Conservation (phyloP, 2,113 vertebrate species). For the Genyomyrus donnyi region DNA sequence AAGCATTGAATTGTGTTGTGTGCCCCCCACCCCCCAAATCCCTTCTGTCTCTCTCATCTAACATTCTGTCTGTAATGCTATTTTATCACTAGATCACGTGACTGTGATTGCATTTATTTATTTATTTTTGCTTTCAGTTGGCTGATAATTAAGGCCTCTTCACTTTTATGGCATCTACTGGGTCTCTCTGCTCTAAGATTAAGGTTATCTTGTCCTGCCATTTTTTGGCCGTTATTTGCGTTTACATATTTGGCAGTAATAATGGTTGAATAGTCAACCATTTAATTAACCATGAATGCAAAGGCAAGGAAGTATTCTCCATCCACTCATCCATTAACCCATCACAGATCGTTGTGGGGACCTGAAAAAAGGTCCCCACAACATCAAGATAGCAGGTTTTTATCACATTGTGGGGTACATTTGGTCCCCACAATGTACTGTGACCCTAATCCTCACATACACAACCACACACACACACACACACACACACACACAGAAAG, state of each 20-base stretch:
- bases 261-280: background rate
- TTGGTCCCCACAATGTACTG: too few species aligned
- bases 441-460: too few species aligned
- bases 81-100: constrained; percentile 18
- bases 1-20: constrained; percentile 54
- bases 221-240: background rate
- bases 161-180: background rate
- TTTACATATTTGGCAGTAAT: background rate
- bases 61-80: constrained; percentile 17
- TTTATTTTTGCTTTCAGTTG: background rate
- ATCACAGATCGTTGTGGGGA: too few species aligned
- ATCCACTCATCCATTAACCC: background rate
- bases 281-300: background rate
- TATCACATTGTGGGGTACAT: background rate
- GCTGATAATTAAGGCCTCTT: background rate
- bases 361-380: background rate
- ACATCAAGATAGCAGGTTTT: background rate
- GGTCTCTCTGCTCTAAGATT: background rate
- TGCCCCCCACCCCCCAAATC: constrained; percentile 12
- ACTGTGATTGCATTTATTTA: background rate
- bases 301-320: background rate
- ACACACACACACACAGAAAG: too few species aligned
- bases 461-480: too few species aligned
- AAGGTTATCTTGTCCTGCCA: background rate
- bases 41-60: constrained; percentile 31